Base-by-base conservation (phyloP, 1,140 invertebrate species). In the Ceratoteleas bidentatus region DNA sequence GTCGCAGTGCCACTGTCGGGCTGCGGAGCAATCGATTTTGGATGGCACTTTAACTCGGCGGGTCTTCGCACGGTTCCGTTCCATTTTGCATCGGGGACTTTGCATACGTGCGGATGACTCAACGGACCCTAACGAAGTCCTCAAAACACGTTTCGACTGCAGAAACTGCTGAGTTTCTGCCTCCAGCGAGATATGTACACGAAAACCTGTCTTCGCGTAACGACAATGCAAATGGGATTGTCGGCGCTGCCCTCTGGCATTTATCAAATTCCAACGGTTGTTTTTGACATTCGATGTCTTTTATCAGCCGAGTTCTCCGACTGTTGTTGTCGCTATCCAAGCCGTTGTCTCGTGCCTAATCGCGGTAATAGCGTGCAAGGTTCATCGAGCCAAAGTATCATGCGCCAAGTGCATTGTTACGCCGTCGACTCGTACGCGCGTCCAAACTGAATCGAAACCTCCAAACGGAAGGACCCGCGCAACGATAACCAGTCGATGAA, bases 311-410 rank as follows among this genome's bases (percentile, higher is more conserved):
- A 1, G 24, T 24, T 24, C 24, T 24, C 24, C 24, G 24, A 24
- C 24, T 24, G 4, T 24, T 24, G 24, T 4, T 24, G 24, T 24
- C 24, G 24, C 24, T 24, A 24, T 24, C 24, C 1, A 24, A 24
- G 54, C 38, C 40, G 10, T 57, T 57, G 34, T 14, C 33, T 38
- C 9, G 13, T 13, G 33, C 34, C 16, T 13, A 40, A 47, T 61
- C 15, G 24, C 58, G 36, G 13, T 61, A 61, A 47, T 14, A 49
- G 43, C 2, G 47, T 50, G 32, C 60, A 62, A 62, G 45, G 45
- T 62, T 50, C 60, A 50, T 36, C 45, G 36, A 33, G 16, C 52
- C 52, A 7, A 11, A 24, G 49, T 50, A n/a, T 38, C 11, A 36
- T 13, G 34, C 33, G n/a, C 33, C 53, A 56, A n/a, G 33, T 32